These are phyloP conservation scores for Desmodus rotundus DNA, from an alignment of 2,113 vertebrate genomes.

Conservation along the genomic window DNA sequence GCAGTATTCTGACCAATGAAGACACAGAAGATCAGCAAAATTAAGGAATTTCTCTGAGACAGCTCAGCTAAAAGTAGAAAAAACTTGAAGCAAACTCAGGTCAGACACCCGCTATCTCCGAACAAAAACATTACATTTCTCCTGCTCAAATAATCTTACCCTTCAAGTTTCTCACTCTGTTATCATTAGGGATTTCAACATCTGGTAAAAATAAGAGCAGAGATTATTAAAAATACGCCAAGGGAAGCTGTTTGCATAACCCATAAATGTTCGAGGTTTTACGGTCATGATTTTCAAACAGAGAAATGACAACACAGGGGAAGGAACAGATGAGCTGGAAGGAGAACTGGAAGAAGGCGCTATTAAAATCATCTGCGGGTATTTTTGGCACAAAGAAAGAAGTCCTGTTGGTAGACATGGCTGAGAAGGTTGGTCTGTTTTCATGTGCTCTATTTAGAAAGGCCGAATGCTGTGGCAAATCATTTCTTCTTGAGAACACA, in stretches of 20 bases:
- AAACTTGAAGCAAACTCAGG: neutral
- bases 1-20: neutral
- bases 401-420: constrained; percentile 1
- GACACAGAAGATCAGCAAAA: neutral
- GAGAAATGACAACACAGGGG: constrained; percentile 42
- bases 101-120: neutral
- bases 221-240: constrained; percentile 67
- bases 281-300: constrained; percentile 62
- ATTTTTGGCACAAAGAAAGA: constrained; percentile 34
- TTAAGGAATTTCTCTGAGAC: neutral
- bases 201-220: constrained; percentile 61
- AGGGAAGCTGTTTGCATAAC: constrained; percentile 62
- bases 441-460: neutral
- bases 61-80: neutral
- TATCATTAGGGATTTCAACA: constrained; percentile 59
- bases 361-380: neutral
- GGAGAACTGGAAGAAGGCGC: neutral
- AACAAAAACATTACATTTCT: neutral
- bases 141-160: constrained; percentile 1
- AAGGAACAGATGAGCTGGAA: neutral
- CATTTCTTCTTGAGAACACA: neutral
- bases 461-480: neutral
- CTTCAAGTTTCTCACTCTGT: constrained; percentile 27
- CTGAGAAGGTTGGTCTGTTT: neutral
- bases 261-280: constrained; percentile 58